Evolutionary conservation across 2,888 invertebrate species (phyloP).

Genomic region (Brenthis daphne): DNA sequence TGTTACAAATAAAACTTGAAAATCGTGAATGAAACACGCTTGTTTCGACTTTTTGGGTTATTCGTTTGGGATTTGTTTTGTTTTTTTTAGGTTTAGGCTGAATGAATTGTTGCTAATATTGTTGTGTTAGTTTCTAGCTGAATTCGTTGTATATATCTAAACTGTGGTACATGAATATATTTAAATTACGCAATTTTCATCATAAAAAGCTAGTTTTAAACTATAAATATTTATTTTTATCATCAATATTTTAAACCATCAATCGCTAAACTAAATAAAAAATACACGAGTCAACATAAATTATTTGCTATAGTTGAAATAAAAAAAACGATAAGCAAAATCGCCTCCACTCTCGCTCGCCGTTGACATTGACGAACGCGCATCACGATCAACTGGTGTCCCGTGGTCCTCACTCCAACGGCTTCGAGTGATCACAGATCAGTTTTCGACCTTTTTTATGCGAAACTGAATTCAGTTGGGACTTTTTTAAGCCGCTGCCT

Average conservation of each 20-base stretch:
- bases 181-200: too few relatives aligned
- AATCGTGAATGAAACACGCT: conserved; percentile 45
- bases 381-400: conserved; percentile 81
- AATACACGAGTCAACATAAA: conserved; percentile 4
- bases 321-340: conserved; percentile 23
- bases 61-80: conserved; percentile 23
- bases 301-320: conserved; percentile 20
- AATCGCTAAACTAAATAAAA: neutral
- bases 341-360: conserved; percentile 55
- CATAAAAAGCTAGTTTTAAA: too few relatives aligned
- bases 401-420: conserved; percentile 64
- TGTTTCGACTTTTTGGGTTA: conserved; percentile 32
- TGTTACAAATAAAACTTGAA: conserved; percentile 47
- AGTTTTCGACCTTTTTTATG: conserved; percentile 58
- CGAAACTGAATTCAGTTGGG: conserved; percentile 40
- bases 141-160: too few relatives aligned
- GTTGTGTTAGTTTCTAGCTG: too few relatives aligned
- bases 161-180: too few relatives aligned
- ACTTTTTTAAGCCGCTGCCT: conserved; percentile 38
- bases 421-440: conserved; percentile 77
- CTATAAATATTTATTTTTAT: too few relatives aligned
- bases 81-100: neutral
- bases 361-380: conserved; percentile 71
- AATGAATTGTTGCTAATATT: neutral
- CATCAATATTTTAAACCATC: too few relatives aligned